Base-by-base conservation (phyloP, 2,797 vertebrate genomes). In the Protonibea diacanthus region DNA sequence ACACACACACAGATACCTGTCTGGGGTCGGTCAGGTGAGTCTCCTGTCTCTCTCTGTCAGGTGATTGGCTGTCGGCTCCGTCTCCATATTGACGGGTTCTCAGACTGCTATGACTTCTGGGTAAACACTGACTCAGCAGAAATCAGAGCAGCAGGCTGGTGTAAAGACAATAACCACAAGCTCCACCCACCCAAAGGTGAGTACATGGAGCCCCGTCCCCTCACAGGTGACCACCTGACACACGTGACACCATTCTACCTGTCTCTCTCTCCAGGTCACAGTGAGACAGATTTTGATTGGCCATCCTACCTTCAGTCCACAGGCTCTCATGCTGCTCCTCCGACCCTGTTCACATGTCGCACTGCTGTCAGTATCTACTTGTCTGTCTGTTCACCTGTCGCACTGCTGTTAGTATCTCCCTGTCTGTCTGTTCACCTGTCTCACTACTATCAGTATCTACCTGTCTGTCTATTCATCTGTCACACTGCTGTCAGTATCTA, bases 101-200 rank as follows among this genome's bases (percentile, higher is more conserved):
- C 96, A 0, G 97, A 97, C 80, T 96, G 95, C 92, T 97, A 97
- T 42, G 96, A 97, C 92, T 98, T 98, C 88, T 97, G 97, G 96
- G 94, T 95, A 80, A 97, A 97, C 29, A 94, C 95, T 3, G 96
- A 97, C 83, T 97, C 96, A n/a, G 83, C 95, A 27, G 93, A 96
- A 68, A 96, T 97, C 80, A 93, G 91, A 81, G 95, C 95, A 0
- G 82, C 92, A 12, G 96, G 96, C 66, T 97, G 97, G 96, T 97
- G 96, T 88, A 67, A 93, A 94, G 82, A 95, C 86, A 86, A 96
- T 94, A 64, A 92, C 83, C 96, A 92, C 75, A 96, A 95, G 81
- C 92, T 97, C 63, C 94, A 96, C 48, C 95, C 96, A 40, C 96
- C 97, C 23, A 96, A 96, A 96, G 96, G 97, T 98, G 87, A 68